Evolutionary conservation across 2,888 invertebrate genomes (phyloP), one percentile per base, ranked within the genome.

Genomic region (Folsomia candida): DNA sequence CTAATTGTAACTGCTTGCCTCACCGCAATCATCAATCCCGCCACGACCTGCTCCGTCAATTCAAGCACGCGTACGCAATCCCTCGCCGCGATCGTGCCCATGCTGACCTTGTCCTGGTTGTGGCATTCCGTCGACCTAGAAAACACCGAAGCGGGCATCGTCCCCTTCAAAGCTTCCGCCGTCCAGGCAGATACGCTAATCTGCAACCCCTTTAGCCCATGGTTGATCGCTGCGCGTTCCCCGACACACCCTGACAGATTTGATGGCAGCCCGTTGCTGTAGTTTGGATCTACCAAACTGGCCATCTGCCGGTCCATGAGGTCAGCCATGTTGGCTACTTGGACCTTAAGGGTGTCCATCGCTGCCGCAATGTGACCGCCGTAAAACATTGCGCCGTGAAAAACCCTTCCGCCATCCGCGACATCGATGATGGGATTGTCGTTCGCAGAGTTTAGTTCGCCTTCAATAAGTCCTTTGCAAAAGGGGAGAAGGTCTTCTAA

Each of bases 281-380:
- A 61, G n/a, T 29, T 60, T 29, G 68, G 60, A 29, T 68, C 51
- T 22, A 61, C 68, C 18, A 68, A 51, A 61, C 62, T 20, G 3
- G 68, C 68, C 68, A 68, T 68, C 51, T 68, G 68, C 22, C 68
- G 60, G 25, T 68, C 68, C 60, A 68, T 60, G 14, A 68, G 28
- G 28, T 68, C 68, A 9, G 68, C 68, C 3, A 68, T 22, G 51
- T 68, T 68, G 4, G 68, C 68, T 18, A 68, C 61, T 18, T 37
- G 51, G 22, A 2, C n/a, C 26, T 68, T 68, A 4, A 68, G 14
- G 25, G 29, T 60, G 25, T 68, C 68, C 68, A 68, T 68, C 2
- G 51, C 68, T 18, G 61, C 29, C 9, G 68, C 37, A 18, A 68
- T 61, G 24, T 68, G 68, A 11, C 68, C 68, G 2, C 68, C 68